These are phyloP conservation scores for Antedon mediterranea DNA, from an alignment of 53 echinoderm and acorn worm genomes.

Conservation along the genomic window DNA sequence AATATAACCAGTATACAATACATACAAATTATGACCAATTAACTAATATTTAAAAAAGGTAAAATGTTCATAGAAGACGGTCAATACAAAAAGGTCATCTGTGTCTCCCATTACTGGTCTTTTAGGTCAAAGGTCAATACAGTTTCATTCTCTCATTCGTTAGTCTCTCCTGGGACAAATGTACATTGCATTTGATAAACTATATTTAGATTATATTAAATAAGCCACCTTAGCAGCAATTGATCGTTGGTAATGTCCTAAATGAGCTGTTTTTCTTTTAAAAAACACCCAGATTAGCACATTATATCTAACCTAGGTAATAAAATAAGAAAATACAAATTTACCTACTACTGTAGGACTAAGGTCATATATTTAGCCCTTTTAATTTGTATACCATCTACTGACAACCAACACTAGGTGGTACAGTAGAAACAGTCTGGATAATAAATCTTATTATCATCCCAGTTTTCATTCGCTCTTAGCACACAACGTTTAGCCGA, in stretches of 20 bases:
- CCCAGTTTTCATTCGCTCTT: not conserved
- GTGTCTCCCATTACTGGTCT: not conserved
- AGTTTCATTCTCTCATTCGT: not conserved
- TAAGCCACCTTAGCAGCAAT: not conserved
- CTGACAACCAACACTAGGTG: not conserved
- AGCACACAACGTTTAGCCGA: not conserved
- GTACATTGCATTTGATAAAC: not conserved
- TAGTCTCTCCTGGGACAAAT: not conserved
- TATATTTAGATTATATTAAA: not conserved
- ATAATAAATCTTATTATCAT: too few species aligned
- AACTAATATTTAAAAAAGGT: too few species aligned
- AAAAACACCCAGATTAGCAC: not conserved
- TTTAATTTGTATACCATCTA: too few species aligned
- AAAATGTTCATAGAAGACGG: too few species aligned
- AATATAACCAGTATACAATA: too few species aligned
- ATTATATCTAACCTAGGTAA: not conserved
- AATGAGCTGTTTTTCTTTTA: not conserved
- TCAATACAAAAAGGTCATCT: too few species aligned
- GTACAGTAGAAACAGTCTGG: too few species aligned
- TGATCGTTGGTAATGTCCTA: not conserved
- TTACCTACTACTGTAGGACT: not conserved
- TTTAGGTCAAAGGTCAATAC: not conserved
- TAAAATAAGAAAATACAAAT: slow-evolving; percentile 1
- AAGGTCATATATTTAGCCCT: too few species aligned
- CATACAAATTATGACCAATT: too few species aligned